Percentiles rank a stretch among this genome's conserved stretches.
Evolutionary conservation across 2,797 vertebrate genomes (phyloP).

Genomic region (Tapera naevia): DNA sequence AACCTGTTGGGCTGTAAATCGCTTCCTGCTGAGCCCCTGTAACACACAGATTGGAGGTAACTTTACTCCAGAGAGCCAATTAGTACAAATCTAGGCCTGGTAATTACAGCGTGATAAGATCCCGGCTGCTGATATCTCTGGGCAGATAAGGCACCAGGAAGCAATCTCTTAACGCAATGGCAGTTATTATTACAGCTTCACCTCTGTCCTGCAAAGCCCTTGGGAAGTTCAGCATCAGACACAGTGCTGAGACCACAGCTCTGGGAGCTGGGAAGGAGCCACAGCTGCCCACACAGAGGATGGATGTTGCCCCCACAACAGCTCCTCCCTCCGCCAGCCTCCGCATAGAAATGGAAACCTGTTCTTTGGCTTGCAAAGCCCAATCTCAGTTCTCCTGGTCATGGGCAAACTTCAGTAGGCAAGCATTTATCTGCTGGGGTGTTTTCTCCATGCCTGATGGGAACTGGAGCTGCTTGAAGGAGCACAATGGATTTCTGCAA

Average conservation of each 20-base stretch:
- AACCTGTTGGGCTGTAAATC: slow-evolving; percentile 32
- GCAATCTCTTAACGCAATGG: background rate
- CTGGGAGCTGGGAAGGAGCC: background rate
- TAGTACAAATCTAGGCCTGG: slow-evolving; percentile 67
- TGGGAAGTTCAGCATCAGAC: fast-evolving
- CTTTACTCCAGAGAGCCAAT: slow-evolving; percentile 77
- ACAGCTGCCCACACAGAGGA: fast-evolving
- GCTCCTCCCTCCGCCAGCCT: background rate
- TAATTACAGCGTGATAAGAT: slow-evolving; percentile 74
- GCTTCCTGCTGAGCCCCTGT: slow-evolving; percentile 54
- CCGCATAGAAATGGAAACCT: fast-evolving
- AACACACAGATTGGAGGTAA: slow-evolving; percentile 48
- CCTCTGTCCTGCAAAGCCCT: background rate
- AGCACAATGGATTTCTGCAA: fast-evolving
- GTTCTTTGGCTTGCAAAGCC: background rate
- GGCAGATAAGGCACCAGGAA: slow-evolving; percentile 43
- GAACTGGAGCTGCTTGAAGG: background rate
- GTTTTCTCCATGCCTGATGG: fast-evolving
- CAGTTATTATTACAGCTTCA: background rate
- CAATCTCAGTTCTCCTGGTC: fast-evolving
- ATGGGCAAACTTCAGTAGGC: fast-evolving
- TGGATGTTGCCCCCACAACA: fast-evolving
- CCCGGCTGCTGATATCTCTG: slow-evolving; percentile 32
- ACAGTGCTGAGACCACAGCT: fast-evolving
- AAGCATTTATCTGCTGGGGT: fast-evolving